Evolutionary conservation across 2,113 vertebrate species (phyloP).

Genomic region (Nipponia nippon): DNA sequence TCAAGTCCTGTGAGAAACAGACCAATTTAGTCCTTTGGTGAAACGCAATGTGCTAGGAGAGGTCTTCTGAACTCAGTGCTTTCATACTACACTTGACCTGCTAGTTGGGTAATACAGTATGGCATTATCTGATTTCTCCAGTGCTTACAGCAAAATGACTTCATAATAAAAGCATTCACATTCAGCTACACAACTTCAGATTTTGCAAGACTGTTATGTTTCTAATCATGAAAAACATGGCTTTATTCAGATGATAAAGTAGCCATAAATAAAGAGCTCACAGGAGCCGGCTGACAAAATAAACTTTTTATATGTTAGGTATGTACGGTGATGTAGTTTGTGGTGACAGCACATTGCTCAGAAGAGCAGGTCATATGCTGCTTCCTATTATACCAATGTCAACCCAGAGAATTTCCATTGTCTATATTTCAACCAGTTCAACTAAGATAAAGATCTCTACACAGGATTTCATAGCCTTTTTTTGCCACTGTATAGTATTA

Average conservation of each 20-base stretch:
- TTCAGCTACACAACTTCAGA: neutral
- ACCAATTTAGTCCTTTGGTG: neutral
- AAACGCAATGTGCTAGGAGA: neutral
- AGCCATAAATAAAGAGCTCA: conserved; percentile 8
- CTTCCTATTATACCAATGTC: conserved; percentile 21
- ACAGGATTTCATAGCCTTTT: neutral
- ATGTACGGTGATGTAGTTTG: conserved; percentile 24
- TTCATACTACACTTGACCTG: neutral
- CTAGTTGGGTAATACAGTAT: neutral
- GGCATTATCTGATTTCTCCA: neutral
- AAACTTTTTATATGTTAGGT: conserved; percentile 33
- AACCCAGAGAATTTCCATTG: conserved; percentile 21
- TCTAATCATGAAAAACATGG: conserved; percentile 9
- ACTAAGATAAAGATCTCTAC: conserved; percentile 40
- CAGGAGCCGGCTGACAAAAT: conserved; percentile 10
- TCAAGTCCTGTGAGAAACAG: neutral
- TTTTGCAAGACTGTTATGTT: neutral
- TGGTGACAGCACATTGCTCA: conserved; percentile 49
- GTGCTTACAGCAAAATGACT: neutral
- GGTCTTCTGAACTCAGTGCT: neutral
- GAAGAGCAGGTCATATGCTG: conserved; percentile 6
- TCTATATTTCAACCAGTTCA: conserved; percentile 36
- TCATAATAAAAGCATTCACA: neutral
- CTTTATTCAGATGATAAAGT: conserved; percentile 23
- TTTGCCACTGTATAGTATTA: neutral